Evolutionary conservation across 2,113 vertebrate species (phyloP).

Genomic region (Myrmophylax atrothorax): DNA sequence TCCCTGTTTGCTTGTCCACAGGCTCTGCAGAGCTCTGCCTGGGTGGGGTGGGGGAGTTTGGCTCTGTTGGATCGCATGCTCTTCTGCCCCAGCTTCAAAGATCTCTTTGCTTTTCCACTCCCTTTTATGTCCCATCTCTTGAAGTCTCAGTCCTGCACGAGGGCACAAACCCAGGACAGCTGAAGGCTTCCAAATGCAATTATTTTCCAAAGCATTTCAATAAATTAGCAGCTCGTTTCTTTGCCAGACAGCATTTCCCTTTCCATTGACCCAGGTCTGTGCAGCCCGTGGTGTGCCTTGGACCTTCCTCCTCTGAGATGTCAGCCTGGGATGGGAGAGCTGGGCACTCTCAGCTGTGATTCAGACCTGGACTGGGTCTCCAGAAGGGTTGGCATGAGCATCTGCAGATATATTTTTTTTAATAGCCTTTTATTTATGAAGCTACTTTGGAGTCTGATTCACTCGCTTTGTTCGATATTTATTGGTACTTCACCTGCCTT

Average conservation of each 20-base stretch:
- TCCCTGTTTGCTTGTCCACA: neutral
- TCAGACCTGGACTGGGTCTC: neutral
- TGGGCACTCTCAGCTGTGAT: neutral
- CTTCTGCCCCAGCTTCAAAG: constrained; percentile 6
- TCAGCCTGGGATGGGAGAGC: neutral
- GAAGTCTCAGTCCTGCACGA: neutral
- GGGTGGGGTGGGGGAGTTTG: neutral
- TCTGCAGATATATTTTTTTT: neutral
- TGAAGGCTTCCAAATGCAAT: constrained; percentile 6
- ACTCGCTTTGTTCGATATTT: neutral
- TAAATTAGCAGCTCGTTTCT: neutral
- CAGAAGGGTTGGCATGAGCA: neutral
- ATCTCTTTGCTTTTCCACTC: neutral
- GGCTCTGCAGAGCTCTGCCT: neutral
- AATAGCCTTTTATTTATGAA: constrained; percentile 52
- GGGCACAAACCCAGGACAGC: neutral
- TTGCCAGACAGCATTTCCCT: constrained; percentile 2
- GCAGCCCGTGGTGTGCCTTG: neutral
- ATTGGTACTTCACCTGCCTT: neutral
- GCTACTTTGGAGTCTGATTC: neutral
- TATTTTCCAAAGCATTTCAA: constrained; percentile 3
- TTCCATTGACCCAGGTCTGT: neutral
- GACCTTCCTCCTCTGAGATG: neutral
- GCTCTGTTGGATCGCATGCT: fast-evolving
- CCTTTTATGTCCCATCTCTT: constrained; percentile 25